A percentile compares a stretch with the other conserved stretches of the same genome.
Evolutionary conservation across 1,140 invertebrate genomes (phyloP).

Genomic region (Lepidostoma basale): DNA sequence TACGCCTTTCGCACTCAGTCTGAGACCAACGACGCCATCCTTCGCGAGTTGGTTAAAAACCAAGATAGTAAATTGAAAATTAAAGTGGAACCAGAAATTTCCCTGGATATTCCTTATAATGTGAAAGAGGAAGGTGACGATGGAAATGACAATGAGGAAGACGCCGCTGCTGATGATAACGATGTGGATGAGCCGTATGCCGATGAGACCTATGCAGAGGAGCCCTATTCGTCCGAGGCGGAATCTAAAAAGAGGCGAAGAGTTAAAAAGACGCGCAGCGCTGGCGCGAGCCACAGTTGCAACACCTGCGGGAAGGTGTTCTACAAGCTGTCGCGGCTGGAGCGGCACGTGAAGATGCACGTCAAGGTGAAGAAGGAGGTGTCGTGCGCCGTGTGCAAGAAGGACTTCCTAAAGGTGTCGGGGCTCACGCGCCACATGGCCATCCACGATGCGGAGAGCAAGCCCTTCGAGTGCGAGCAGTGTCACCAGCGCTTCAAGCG

Average conservation of each 20-base stretch:
- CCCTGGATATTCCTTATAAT: slow-evolving; percentile 14
- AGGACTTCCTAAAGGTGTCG: slow-evolving; percentile 49
- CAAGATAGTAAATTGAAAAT: slow-evolving; percentile 8
- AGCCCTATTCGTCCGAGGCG: slow-evolving; percentile 13
- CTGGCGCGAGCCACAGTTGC: slow-evolving; percentile 37
- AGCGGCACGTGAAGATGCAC: slow-evolving; percentile 40
- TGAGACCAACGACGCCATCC: slow-evolving; percentile 49
- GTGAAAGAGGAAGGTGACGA: slow-evolving; percentile 38
- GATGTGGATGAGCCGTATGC: not conserved
- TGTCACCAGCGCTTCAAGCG: slow-evolving; percentile 45
- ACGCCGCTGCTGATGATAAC: not conserved
- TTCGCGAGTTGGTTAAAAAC: slow-evolving; percentile 48
- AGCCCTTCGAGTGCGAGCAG: slow-evolving; percentile 43
- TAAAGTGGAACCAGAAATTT: slow-evolving; percentile 40
- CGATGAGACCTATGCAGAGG: slow-evolving; percentile 5
- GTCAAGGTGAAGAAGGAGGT: slow-evolving; percentile 49
- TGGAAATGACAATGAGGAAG: slow-evolving; percentile 12
- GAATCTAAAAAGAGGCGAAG: slow-evolving; percentile 32
- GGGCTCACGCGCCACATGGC: slow-evolving; percentile 49
- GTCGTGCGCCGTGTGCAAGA: slow-evolving; percentile 49
- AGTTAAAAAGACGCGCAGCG: slow-evolving; percentile 18
- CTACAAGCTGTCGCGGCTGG: slow-evolving; percentile 42
- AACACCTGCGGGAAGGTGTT: slow-evolving; percentile 43
- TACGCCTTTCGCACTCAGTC: slow-evolving; percentile 53
- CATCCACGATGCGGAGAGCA: slow-evolving; percentile 47